phyloP scores from a whole-genome alignment of 2,113 vertebrate species.

The Arvicanthis niloticus region DNA sequence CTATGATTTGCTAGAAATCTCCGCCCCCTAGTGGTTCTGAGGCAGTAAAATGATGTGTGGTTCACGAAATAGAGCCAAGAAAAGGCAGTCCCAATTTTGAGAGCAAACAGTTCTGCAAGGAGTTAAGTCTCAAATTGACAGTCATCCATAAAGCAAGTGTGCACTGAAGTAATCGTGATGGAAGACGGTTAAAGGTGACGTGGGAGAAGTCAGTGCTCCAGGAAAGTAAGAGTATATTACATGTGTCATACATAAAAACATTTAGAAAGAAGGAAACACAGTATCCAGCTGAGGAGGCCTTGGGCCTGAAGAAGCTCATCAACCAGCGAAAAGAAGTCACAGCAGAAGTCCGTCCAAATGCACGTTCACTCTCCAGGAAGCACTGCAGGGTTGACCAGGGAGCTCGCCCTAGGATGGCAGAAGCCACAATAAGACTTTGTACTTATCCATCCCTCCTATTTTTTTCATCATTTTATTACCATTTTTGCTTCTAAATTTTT shows the following conservation, averaged over 20 bases:
- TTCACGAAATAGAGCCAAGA: background rate
- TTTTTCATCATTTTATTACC: background rate
- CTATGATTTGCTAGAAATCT: conserved; percentile 9
- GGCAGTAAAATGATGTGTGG: background rate
- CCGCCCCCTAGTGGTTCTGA: conserved; percentile 21
- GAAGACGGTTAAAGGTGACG: background rate
- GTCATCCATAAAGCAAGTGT: background rate
- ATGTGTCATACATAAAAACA: no score
- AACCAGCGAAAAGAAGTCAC: background rate
- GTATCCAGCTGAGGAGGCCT: background rate
- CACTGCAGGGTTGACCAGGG: background rate
- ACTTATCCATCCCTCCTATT: background rate
- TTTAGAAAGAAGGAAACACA: background rate
- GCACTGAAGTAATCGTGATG: background rate
- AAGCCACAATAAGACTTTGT: background rate
- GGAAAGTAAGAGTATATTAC: background rate
- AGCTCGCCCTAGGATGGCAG: background rate
- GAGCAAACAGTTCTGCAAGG: background rate
- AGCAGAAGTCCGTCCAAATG: background rate
- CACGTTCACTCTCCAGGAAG: background rate
- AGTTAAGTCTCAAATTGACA: background rate
- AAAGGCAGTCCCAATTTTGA: background rate
- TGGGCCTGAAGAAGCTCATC: background rate
- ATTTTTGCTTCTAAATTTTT: background rate
- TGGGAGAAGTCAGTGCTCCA: background rate